phyloP scores from a whole-genome alignment of 2,797 vertebrate genomes.

The Knipowitschia caucasica region DNA sequence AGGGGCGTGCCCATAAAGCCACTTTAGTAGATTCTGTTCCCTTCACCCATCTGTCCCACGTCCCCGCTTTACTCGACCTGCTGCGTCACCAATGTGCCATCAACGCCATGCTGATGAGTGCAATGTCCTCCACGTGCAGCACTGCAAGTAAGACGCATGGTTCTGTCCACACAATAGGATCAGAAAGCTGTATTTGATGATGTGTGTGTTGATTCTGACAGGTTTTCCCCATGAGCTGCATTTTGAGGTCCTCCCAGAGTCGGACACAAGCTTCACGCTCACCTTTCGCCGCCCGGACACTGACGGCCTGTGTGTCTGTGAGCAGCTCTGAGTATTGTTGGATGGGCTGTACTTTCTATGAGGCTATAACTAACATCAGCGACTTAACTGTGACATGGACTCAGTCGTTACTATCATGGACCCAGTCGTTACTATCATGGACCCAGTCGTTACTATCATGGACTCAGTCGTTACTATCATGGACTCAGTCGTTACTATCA shows the following conservation, averaged over 20 bases:
- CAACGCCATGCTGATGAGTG: constrained; percentile 81
- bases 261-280: constrained; percentile 75
- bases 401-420: no score
- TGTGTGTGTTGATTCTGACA: constrained; percentile 23
- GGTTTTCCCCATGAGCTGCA: constrained; percentile 62
- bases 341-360: no score
- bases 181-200: no score
- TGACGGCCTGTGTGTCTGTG: constrained; percentile 78
- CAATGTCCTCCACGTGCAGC: constrained; percentile 43
- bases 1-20: constrained; percentile 41
- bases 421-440: no score
- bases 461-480: no score
- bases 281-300: constrained; percentile 71
- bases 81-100: constrained; percentile 78
- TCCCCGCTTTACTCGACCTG: constrained; percentile 75
- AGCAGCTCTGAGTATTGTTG: no score
- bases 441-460: no score
- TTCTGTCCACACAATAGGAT: no score
- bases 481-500: no score
- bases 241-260: constrained; percentile 82
- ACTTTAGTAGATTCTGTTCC: constrained; percentile 71
- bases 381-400: no score
- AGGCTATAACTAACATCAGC: no score
- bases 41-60: constrained; percentile 78
- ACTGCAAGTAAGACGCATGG: constrained; percentile 50